Evolutionary conservation across 2,888 invertebrate species (phyloP).

Genomic region (Agrenia bidenticulata): DNA sequence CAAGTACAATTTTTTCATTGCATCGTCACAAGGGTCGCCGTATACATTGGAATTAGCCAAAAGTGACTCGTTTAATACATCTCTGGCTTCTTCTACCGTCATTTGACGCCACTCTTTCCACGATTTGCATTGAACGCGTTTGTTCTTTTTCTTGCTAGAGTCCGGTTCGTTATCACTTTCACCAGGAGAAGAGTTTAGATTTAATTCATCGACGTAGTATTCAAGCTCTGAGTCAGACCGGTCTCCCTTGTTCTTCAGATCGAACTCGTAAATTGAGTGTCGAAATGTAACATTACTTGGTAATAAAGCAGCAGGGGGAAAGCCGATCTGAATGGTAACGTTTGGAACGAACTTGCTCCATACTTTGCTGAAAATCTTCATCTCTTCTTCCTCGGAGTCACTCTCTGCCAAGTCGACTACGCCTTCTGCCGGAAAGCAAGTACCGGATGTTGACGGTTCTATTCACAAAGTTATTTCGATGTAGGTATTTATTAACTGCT

Average conservation of each 20-base stretch:
- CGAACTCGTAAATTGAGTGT: constrained; percentile 29
- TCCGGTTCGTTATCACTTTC: constrained; percentile 1
- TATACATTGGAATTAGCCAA: constrained; percentile 20
- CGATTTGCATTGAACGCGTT: constrained; percentile 12
- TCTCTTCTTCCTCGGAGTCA: constrained; percentile 34
- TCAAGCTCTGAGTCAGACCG: constrained; percentile 38
- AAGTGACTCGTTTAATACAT: constrained; percentile 41
- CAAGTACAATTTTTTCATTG: constrained; percentile 28
- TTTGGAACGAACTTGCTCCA: constrained; percentile 44
- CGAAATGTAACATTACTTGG: constrained; percentile 30
- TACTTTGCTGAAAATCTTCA: constrained; percentile 21
- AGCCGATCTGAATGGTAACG: constrained; percentile 24
- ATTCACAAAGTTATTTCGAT: too few species aligned
- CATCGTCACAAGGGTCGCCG: constrained; percentile 11
- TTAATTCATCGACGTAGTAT: constrained; percentile 36
- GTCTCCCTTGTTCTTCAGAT: constrained; percentile 17
- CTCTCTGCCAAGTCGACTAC: constrained; percentile 41
- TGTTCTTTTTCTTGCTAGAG: not conserved
- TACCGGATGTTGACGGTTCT: constrained; percentile 36
- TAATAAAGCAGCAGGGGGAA: constrained; percentile 40
- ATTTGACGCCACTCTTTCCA: constrained; percentile 47
- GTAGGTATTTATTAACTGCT: too few species aligned
- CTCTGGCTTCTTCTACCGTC: constrained; percentile 31
- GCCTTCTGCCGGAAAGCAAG: constrained; percentile 20
- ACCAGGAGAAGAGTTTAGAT: constrained; percentile 29